These are phyloP conservation scores for Podarcis lilfordi DNA, from an alignment of 2,797 vertebrate species.

Conservation along the genomic window DNA sequence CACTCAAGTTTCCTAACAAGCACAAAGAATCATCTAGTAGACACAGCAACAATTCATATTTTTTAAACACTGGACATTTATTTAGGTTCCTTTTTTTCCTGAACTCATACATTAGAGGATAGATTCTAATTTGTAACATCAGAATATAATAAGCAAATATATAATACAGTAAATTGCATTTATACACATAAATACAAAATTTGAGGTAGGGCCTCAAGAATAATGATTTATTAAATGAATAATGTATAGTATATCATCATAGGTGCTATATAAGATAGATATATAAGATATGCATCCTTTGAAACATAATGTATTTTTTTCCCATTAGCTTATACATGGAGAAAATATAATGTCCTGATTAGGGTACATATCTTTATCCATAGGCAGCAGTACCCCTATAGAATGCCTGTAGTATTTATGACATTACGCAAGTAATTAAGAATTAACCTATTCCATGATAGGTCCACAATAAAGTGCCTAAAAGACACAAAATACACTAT, in stretches of 20 bases:
- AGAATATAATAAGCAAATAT: conserved; percentile 97
- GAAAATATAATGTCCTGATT: conserved; percentile 84
- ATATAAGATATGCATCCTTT: conserved; percentile 77
- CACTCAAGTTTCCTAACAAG: conserved; percentile 62
- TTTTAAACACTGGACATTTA: conserved; percentile 96
- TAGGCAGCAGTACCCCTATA: conserved; percentile 92
- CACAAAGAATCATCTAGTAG: conserved; percentile 48
- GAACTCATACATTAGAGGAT: conserved; percentile 92
- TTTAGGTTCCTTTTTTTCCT: conserved; percentile 83
- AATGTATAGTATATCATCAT: conserved; percentile 87
- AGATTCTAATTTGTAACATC: conserved; percentile 91
- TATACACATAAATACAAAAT: conserved; percentile 99
- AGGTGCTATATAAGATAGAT: conserved; percentile 78
- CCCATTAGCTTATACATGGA: conserved; percentile 76
- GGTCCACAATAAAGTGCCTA: conserved; percentile 95
- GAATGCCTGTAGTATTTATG: conserved; percentile 89
- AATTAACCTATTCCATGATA: conserved; percentile 93
- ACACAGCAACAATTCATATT: conserved; percentile 52
- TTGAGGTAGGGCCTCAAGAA: conserved; percentile 99
- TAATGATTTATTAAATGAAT: conserved; percentile 91
- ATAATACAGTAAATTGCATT: conserved; percentile 98
- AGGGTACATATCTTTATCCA: conserved; percentile 96
- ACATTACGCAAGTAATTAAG: conserved; percentile 97
- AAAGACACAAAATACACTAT: conserved; percentile 86
- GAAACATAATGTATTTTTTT: conserved; percentile 83